phyloP scores from a whole-genome alignment of 2,797 vertebrate genomes.

The Poeciliopsis infans region DNA sequence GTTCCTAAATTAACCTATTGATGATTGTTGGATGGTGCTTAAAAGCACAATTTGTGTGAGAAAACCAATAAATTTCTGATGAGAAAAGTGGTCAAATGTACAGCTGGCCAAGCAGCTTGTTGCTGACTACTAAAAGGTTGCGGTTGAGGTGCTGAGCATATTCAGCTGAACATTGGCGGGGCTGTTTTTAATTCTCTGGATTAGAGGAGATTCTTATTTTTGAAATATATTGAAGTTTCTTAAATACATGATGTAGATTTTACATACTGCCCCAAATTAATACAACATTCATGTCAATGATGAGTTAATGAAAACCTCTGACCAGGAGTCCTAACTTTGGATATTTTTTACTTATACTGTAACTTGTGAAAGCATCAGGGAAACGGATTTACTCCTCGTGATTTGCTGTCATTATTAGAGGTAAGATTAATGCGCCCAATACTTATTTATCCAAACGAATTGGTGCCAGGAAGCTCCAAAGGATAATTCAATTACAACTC shows the following conservation, averaged over 20 bases:
- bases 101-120: background rate
- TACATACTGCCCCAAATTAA: background rate
- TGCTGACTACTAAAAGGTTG: background rate
- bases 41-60: background rate
- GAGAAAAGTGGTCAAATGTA: background rate
- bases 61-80: background rate
- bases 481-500: slow-evolving; percentile 68
- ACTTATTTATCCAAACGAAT: slow-evolving; percentile 71
- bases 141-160: background rate
- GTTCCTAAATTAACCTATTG: background rate
- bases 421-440: slow-evolving; percentile 58
- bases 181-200: background rate
- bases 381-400: slow-evolving; percentile 38
- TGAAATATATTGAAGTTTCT: background rate
- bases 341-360: slow-evolving; percentile 24
- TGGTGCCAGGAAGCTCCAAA: slow-evolving; percentile 50
- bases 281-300: background rate
- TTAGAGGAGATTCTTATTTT: background rate
- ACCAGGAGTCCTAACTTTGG: background rate
- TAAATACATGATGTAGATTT: background rate
- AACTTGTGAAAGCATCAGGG: slow-evolving; percentile 29
- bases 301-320: background rate
- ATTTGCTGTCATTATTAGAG: slow-evolving; percentile 64
- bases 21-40: background rate
- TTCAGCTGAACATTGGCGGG: background rate